Base-by-base conservation (phyloP, 1,140 invertebrate species). In the Papilio machaon region DNA sequence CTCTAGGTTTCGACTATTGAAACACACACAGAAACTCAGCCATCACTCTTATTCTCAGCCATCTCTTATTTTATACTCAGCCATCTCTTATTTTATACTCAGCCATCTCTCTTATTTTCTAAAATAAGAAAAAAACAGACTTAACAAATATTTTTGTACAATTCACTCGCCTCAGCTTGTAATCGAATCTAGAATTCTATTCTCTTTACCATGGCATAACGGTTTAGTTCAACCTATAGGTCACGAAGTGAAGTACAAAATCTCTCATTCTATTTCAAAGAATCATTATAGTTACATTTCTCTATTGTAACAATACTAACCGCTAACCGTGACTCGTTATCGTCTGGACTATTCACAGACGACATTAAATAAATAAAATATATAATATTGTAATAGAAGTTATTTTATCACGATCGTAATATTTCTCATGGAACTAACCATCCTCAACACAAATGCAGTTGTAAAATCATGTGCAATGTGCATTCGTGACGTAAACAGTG, bases 371-470 rank as follows among this genome's bases (percentile, higher is more conserved):
- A 23, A 47, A 47, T 46, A 74, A 74, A 74, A 74, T 47, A 46
- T 2, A 8, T 6, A 70, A 70, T 15, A 38, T 23, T 70, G 5
- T 15, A 3, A 54, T 17, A 54, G 15, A 35, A 60, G 30, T 38
- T 70, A 70, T 70, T 70, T 70, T 70, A 76, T 52, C 38, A 79
- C 35, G 35, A 82, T 80, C 52, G 43, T 80, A 73, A 47, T 47
- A 60, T 23, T 78, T 58, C 38, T 79, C 77, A 79, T 80, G 78
- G 81, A 80, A 90, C 88, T 90, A 85, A 90, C 89, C 89, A 86
- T 85, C 84, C 87, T 85, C 87, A 90, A 90, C 82, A 82, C 73
- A 47, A 79, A 80, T 81, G 80, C 75, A 83, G 79, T 84, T 85
- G 86, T 85, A 84, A 80, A 84, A 79, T 79, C 70, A 82, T 74